Evolutionary conservation across 2,797 vertebrate species (phyloP).

Genomic region (Hylomyscus alleni): DNA sequence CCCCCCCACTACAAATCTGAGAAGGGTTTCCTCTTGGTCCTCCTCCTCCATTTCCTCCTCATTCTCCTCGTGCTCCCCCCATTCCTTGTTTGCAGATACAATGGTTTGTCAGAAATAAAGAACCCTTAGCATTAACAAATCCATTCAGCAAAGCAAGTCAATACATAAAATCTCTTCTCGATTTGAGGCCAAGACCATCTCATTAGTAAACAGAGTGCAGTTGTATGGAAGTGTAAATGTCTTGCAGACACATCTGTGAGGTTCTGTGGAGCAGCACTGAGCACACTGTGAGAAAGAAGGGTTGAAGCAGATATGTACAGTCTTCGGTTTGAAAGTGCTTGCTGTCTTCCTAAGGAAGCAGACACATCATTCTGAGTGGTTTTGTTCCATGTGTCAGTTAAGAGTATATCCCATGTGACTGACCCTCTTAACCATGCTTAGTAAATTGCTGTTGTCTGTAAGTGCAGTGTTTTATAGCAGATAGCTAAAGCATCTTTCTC

Average conservation of each 20-base stretch:
- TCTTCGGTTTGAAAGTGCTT: conserved; percentile 33
- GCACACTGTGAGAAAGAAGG: neutral
- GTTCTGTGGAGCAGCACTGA: neutral
- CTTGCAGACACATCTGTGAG: neutral
- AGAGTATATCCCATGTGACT: neutral
- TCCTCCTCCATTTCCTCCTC: neutral
- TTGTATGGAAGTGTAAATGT: neutral
- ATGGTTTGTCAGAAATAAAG: neutral
- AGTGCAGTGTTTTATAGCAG: neutral
- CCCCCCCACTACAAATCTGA: neutral
- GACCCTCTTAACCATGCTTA: neutral
- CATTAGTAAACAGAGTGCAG: neutral
- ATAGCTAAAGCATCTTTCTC: neutral
- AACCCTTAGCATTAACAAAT: neutral
- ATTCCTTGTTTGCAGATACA: neutral
- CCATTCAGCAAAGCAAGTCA: conserved; percentile 1
- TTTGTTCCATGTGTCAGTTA: neutral
- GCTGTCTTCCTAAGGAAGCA: neutral
- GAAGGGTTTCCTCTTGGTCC: neutral
- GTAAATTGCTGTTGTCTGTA: neutral
- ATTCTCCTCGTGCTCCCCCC: neutral
- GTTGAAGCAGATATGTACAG: neutral
- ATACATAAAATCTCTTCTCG: neutral
- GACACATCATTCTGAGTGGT: neutral
- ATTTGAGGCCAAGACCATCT: neutral